Percentiles rank a stretch among this genome's conserved stretches.
phyloP scores from a whole-genome alignment of 2,888 invertebrate species.

The Acleris cristana region DNA sequence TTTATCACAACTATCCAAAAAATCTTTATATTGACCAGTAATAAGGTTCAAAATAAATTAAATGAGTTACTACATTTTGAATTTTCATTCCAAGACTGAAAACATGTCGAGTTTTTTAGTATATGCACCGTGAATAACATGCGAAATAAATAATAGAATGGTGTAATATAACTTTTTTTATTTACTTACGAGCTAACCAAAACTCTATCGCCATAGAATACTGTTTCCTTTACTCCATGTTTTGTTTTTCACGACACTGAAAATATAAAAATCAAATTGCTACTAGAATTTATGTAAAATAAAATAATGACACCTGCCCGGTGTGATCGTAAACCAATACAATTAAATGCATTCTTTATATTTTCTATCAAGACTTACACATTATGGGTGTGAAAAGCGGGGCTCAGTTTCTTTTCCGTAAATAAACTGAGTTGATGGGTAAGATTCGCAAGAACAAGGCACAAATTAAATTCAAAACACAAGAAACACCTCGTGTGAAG shows the following conservation, averaged over 20 bases:
- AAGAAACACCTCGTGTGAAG: constrained; percentile 56
- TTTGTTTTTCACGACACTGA: constrained; percentile 45
- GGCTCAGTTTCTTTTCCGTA: constrained; percentile 1
- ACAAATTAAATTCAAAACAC: constrained; percentile 50
- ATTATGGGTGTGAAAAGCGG: constrained; percentile 37
- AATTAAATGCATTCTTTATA: constrained; percentile 19
- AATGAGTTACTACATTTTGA: too few species aligned
- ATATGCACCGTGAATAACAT: not conserved
- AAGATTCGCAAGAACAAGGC: constrained; percentile 24
- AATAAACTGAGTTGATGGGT: constrained; percentile 26
- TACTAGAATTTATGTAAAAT: constrained; percentile 38
- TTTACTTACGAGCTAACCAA: constrained; percentile 54
- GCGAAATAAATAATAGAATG: constrained; percentile 41
- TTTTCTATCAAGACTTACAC: constrained; percentile 24
- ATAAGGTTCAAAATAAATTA: too few species aligned
- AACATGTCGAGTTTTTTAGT: not conserved
- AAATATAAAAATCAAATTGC: constrained; percentile 42
- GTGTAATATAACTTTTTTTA: constrained; percentile 13
- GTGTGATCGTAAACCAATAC: constrained; percentile 28
- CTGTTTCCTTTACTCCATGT: constrained; percentile 49
- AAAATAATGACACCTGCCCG: constrained; percentile 42
- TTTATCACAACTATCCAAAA: constrained; percentile 12
- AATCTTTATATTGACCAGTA: too few species aligned
- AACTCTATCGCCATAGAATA: constrained; percentile 57
- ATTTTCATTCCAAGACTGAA: not conserved